Evolutionary conservation across 2,888 invertebrate genomes (phyloP).

Genomic region (Thera obeliscata): DNA sequence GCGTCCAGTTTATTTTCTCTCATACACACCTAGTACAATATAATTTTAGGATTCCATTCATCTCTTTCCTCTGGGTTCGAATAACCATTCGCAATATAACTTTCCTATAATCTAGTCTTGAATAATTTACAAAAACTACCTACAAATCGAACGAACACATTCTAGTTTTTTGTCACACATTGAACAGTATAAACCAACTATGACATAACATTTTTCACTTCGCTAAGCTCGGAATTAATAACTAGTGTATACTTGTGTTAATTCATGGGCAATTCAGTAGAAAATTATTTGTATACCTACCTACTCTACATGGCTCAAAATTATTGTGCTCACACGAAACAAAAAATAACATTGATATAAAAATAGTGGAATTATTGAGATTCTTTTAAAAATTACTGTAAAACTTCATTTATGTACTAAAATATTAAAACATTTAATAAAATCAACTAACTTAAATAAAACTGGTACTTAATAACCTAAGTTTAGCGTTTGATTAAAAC

Average conservation of each 20-base stretch:
- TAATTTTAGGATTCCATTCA: conserved; percentile 18
- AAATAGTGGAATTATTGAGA: conserved; percentile 64
- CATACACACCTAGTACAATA: conserved; percentile 18
- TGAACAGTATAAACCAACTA: conserved; percentile 49
- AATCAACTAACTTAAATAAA: conserved; percentile 34
- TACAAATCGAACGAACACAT: conserved; percentile 60
- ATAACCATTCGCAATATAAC: conserved; percentile 34
- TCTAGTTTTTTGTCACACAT: conserved; percentile 41
- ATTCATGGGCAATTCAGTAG: conserved; percentile 3
- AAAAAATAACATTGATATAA: conserved; percentile 52
- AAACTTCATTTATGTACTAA: conserved; percentile 38
- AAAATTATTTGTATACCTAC: conserved; percentile 54
- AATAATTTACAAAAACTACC: conserved; percentile 40
- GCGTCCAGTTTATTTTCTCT: conserved; percentile 9
- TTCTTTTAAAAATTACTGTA: conserved; percentile 56
- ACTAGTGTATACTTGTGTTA: conserved; percentile 43
- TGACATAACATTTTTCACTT: conserved; percentile 53
- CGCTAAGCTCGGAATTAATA: conserved; percentile 71
- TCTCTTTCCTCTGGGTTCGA: conserved; percentile 6
- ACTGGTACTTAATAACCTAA: conserved; percentile 23
- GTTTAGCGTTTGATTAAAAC: conserved; percentile 14
- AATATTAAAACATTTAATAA: conserved; percentile 34
- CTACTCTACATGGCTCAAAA: conserved; percentile 54
- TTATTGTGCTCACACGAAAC: conserved; percentile 62
- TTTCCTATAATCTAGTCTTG: conserved; percentile 19